Conservation (phyloP, 2,113 vertebrate genomes). For the Ivindomyrus marchei region DNA sequence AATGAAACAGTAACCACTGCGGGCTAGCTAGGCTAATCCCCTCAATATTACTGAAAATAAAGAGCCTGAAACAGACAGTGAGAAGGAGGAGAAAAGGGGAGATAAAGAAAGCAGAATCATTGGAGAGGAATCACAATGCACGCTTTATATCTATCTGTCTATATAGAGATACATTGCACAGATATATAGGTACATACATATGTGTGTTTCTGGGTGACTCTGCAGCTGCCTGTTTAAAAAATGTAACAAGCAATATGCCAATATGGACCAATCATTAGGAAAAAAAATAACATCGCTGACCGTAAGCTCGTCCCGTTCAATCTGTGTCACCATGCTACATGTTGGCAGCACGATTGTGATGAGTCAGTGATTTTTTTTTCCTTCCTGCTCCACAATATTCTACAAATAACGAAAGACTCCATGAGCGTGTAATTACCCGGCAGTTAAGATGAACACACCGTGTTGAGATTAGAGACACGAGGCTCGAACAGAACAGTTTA, state of each 20-base stretch:
- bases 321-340: not conserved
- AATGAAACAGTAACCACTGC: conserved; percentile 92
- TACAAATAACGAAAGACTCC: not conserved
- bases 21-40: conserved; percentile 93
- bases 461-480: not conserved
- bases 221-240: conserved; percentile 2
- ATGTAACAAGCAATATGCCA: not conserved
- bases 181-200: not conserved
- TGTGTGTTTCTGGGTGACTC: not conserved
- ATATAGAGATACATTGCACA: not conserved
- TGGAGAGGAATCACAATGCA: not conserved
- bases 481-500: not conserved
- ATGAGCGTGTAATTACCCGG: not conserved
- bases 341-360: not conserved
- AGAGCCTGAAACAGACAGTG: conserved; percentile 50
- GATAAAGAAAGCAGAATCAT: conserved; percentile 39
- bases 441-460: not conserved
- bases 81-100: conserved; percentile 30
- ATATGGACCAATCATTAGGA: not conserved
- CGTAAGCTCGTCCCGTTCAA: not conserved
- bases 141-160: not conserved
- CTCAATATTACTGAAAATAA: conserved; percentile 94
- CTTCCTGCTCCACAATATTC: not conserved
- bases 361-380: not conserved
- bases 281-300: not conserved